Conservation (phyloP, 2,113 vertebrate species). For the Engystomops pustulosus region DNA sequence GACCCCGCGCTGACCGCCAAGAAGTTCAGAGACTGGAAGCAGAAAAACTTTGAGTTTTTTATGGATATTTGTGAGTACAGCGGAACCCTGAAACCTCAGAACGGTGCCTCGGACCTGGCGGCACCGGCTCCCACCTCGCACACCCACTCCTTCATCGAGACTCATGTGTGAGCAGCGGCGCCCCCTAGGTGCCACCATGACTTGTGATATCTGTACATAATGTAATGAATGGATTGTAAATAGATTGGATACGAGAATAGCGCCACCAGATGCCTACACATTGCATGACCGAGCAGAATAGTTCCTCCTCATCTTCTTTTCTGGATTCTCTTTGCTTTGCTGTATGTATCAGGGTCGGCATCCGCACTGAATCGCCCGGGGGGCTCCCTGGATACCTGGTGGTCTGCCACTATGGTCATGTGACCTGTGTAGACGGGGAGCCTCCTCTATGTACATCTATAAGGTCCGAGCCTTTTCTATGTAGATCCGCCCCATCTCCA, state of each 20-base stretch:
- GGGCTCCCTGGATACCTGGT: neutral
- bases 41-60: slow-evolving; percentile 88
- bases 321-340: slow-evolving; percentile 64
- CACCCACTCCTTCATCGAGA: slow-evolving; percentile 92
- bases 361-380: slow-evolving; percentile 48
- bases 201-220: slow-evolving; percentile 78
- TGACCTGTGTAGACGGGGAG: slow-evolving; percentile 16
- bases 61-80: slow-evolving; percentile 89
- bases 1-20: slow-evolving; percentile 84
- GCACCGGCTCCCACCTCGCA: slow-evolving; percentile 83
- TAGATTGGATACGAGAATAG: slow-evolving; percentile 81
- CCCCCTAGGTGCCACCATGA: slow-evolving; percentile 58
- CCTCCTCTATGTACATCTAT: slow-evolving; percentile 51
- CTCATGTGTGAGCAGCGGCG: slow-evolving; percentile 76
- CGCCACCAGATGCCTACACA: slow-evolving; percentile 87
- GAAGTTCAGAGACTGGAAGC: slow-evolving; percentile 89
- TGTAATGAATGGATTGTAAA: slow-evolving; percentile 77
- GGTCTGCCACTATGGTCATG: neutral
- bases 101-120: slow-evolving; percentile 81
- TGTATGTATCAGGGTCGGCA: slow-evolving; percentile 69
- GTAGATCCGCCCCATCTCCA: slow-evolving; percentile 64
- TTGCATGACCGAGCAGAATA: slow-evolving; percentile 82
- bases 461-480: slow-evolving; percentile 68
- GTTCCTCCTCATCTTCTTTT: slow-evolving; percentile 80
- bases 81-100: slow-evolving; percentile 73